phyloP scores from a whole-genome alignment of 2,888 invertebrate species.

The Gastracanthus pulcherrimus region DNA sequence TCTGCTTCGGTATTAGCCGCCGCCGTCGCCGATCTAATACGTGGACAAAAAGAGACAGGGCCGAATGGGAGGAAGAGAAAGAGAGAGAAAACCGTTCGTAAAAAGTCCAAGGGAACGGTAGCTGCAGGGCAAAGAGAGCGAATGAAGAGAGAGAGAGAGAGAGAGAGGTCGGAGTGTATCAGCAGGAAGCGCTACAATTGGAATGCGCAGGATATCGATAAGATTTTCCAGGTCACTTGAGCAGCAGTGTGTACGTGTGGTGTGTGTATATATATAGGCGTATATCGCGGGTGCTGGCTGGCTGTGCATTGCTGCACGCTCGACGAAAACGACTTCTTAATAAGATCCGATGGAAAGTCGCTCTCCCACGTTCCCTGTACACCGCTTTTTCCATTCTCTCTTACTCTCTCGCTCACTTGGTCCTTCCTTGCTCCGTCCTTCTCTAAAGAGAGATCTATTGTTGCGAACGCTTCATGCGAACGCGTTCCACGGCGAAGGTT shows the following conservation, averaged over 20 bases:
- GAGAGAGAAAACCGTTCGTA: neutral
- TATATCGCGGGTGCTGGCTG: neutral
- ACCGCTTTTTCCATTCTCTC: neutral
- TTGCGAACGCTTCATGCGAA: neutral
- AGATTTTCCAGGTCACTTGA: slow-evolving; percentile 37
- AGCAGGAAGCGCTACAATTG: slow-evolving; percentile 38
- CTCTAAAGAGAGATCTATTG: neutral
- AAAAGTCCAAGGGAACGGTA: neutral
- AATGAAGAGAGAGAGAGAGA: neutral
- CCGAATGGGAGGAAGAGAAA: too few relatives aligned
- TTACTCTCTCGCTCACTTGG: neutral
- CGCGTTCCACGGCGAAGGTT: neutral
- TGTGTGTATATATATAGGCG: neutral
- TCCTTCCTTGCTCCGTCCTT: neutral
- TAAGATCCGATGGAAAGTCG: slow-evolving; percentile 39
- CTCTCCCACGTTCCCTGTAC: slow-evolving; percentile 7
- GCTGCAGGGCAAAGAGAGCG: neutral
- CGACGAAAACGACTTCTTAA: slow-evolving; percentile 41
- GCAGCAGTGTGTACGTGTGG: neutral
- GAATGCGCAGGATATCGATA: slow-evolving; percentile 34
- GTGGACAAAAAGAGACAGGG: neutral
- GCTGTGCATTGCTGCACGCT: neutral
- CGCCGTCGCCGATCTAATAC: neutral
- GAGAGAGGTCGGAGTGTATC: neutral
- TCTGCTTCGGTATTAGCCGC: neutral